Evolutionary conservation across 2,888 invertebrate genomes (phyloP).

Genomic region (Abrostola tripartita): DNA sequence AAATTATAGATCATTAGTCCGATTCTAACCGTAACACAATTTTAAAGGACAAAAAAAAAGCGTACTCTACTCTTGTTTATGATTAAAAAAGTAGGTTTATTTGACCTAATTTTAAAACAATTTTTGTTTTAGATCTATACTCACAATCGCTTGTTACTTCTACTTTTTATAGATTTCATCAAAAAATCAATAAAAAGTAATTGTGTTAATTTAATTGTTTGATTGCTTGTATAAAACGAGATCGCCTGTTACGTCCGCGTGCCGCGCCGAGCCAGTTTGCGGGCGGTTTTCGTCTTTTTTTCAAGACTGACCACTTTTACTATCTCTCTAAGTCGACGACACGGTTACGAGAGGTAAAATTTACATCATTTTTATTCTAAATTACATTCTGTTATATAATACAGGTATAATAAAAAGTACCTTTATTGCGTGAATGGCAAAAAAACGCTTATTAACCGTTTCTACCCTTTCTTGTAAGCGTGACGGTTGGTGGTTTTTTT

Average conservation of each 20-base stretch:
- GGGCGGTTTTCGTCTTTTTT: constrained; percentile 61
- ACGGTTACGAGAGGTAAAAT: constrained; percentile 59
- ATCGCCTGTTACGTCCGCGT: constrained; percentile 58
- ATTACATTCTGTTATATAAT: constrained; percentile 63
- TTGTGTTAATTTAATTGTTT: constrained; percentile 25
- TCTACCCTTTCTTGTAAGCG: constrained; percentile 36
- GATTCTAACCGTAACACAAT: no score
- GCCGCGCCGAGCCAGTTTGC: constrained; percentile 47
- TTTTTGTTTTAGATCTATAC: no score
- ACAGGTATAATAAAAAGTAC: constrained; percentile 47
- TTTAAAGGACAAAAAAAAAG: no score
- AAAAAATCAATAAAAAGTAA: not conserved
- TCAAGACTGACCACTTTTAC: constrained; percentile 75
- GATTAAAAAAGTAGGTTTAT: no score
- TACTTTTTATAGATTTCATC: no score
- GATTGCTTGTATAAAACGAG: constrained; percentile 31
- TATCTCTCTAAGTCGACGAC: constrained; percentile 68
- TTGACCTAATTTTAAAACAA: no score
- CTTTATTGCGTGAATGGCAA: constrained; percentile 44
- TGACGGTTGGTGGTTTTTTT: constrained; percentile 7
- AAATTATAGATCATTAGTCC: no score
- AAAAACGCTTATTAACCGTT: constrained; percentile 16
- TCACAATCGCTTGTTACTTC: no score
- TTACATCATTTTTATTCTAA: constrained; percentile 62
- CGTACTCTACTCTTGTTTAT: no score